These are phyloP conservation scores for Orcinus orca DNA, from an alignment of 2,113 vertebrate genomes.

Conservation along the genomic window DNA sequence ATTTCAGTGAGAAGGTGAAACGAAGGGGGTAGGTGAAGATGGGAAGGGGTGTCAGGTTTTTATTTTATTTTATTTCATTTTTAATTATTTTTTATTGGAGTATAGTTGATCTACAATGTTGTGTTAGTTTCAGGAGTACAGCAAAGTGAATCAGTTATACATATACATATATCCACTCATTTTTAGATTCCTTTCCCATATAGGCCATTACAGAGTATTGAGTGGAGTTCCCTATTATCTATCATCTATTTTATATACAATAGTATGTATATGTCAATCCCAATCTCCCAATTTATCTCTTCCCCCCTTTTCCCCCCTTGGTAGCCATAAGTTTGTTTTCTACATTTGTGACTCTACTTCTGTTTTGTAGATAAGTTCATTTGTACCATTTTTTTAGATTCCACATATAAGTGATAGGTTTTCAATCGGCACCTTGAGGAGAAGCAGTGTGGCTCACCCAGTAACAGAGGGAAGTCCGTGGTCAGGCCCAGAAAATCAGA, in stretches of 20 bases:
- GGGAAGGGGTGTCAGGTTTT: neutral
- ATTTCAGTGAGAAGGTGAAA: neutral
- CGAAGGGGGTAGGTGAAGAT: rapidly evolving
- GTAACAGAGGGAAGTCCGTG: neutral
- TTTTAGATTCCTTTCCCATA: neutral
- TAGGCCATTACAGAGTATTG: neutral
- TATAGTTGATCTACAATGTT: neutral
- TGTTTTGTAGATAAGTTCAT: neutral
- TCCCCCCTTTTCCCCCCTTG: too few species aligned
- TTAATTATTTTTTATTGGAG: neutral
- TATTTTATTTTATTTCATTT: neutral
- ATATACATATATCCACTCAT: neutral
- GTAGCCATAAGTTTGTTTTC: neutral
- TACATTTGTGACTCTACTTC: neutral
- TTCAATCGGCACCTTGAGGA: neutral
- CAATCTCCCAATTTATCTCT: neutral
- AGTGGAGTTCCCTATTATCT: neutral
- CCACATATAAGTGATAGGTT: too few species aligned
- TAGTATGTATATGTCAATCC: neutral
- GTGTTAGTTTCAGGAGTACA: neutral
- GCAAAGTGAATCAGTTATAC: neutral
- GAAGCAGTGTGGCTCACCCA: neutral
- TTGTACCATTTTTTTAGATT: neutral
- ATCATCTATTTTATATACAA: neutral
- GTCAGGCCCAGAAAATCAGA: too few species aligned